These are phyloP conservation scores for Acronicta leporina DNA, from an alignment of 2,888 invertebrate species.

Conservation along the genomic window DNA sequence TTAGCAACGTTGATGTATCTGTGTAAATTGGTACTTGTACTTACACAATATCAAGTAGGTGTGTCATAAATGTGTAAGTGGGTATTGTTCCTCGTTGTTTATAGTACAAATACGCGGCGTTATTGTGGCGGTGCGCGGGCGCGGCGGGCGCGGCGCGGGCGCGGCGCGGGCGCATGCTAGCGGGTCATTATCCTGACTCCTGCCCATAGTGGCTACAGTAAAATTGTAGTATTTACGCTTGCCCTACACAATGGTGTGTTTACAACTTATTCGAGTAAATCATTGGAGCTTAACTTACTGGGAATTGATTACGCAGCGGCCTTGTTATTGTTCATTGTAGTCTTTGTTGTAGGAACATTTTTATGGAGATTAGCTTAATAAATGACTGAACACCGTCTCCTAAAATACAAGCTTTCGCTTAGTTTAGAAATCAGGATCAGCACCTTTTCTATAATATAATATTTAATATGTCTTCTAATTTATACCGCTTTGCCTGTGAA, in stretches of 20 bases:
- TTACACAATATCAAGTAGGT: conserved; percentile 61
- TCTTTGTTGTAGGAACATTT: conserved; percentile 28
- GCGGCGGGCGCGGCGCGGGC: conserved; percentile 46
- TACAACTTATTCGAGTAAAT: conserved; percentile 60
- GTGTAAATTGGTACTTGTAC: conserved; percentile 35
- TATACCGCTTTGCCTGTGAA: no score
- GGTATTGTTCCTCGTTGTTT: conserved; percentile 53
- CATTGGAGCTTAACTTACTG: conserved; percentile 56
- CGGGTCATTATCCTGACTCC: conserved; percentile 65
- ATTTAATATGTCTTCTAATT: no score
- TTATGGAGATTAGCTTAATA: background rate
- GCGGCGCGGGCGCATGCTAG: conserved; percentile 56
- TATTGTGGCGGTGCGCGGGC: conserved; percentile 56
- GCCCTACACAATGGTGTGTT: conserved; percentile 56
- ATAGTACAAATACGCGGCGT: conserved; percentile 63
- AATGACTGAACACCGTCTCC: no score
- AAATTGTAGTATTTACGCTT: conserved; percentile 59
- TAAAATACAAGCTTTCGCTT: no score
- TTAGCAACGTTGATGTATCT: conserved; percentile 40
- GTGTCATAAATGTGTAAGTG: conserved; percentile 57
- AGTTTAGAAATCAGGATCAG: no score
- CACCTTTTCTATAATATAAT: no score
- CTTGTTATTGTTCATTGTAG: conserved; percentile 44
- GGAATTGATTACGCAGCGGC: conserved; percentile 54
- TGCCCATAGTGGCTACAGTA: conserved; percentile 53